A percentile compares a stretch with the other conserved stretches of the same genome.
These are phyloP conservation scores for Axis porcinus DNA, from an alignment of 2,113 vertebrate species.

Conservation along the genomic window DNA sequence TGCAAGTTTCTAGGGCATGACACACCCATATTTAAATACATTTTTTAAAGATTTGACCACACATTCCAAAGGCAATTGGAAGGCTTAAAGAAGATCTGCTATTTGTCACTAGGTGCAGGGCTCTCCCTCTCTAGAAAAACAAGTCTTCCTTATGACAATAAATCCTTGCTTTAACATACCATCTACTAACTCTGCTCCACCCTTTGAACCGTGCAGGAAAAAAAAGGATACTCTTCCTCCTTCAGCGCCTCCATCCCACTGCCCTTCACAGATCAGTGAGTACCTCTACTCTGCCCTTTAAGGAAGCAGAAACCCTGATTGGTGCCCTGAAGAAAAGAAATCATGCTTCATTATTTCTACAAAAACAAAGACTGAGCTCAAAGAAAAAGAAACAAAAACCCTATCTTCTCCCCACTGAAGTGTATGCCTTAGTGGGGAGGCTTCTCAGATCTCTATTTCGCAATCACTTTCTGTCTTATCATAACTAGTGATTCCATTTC, in stretches of 20 bases:
- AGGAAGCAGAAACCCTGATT: background rate
- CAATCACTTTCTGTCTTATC: background rate
- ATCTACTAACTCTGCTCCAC: background rate
- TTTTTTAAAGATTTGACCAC: background rate
- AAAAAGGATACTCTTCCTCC: background rate
- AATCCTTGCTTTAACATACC: background rate
- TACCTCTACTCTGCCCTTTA: background rate
- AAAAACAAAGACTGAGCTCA: background rate
- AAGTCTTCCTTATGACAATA: background rate
- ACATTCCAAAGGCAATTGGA: background rate
- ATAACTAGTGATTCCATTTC: background rate
- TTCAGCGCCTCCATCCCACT: background rate
- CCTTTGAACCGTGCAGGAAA: background rate
- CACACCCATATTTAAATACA: background rate
- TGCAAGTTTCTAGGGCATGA: background rate
- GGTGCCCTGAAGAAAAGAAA: background rate
- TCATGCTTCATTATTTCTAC: background rate
- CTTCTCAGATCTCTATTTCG: conserved; percentile 41
- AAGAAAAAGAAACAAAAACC: background rate
- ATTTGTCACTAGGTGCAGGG: background rate
- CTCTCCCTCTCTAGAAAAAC: background rate
- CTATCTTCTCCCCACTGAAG: background rate
- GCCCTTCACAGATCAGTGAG: background rate
- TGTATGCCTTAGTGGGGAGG: background rate
- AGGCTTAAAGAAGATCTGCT: background rate